Conservation (phyloP, 2,113 vertebrate species). For the Delphinus delphis region DNA sequence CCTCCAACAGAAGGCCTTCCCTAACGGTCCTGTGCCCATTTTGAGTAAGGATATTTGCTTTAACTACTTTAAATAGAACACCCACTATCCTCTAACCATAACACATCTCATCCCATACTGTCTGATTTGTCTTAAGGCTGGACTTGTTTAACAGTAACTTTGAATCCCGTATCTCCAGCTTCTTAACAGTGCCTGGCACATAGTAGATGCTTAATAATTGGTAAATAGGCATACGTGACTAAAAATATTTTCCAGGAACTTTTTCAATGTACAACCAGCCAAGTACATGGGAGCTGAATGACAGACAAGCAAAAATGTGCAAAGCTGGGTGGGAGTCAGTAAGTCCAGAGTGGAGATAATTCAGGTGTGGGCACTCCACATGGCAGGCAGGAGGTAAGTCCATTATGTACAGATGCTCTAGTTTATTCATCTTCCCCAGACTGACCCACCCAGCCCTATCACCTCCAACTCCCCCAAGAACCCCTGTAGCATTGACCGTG, state of each 20-base stretch:
- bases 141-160: not conserved
- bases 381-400: not conserved
- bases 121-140: not conserved
- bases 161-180: not conserved
- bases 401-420: accelerated
- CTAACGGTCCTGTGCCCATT: not conserved
- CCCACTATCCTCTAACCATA: not conserved
- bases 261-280: not conserved
- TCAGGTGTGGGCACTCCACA: too few species aligned
- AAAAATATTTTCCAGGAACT: not conserved
- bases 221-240: not conserved
- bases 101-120: too few species aligned
- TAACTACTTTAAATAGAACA: not conserved
- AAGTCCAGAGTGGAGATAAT: not conserved
- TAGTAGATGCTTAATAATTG: not conserved
- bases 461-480: not conserved
- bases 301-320: not conserved
- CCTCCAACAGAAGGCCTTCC: not conserved
- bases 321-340: not conserved
- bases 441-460: too few species aligned
- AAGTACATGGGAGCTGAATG: not conserved
- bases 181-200: not conserved
- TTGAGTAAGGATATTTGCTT: not conserved
- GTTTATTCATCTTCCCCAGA: not conserved
- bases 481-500: not conserved